These are phyloP conservation scores for Psephotus haematonotus DNA, from an alignment of 2,113 vertebrate species.

Conservation along the genomic window DNA sequence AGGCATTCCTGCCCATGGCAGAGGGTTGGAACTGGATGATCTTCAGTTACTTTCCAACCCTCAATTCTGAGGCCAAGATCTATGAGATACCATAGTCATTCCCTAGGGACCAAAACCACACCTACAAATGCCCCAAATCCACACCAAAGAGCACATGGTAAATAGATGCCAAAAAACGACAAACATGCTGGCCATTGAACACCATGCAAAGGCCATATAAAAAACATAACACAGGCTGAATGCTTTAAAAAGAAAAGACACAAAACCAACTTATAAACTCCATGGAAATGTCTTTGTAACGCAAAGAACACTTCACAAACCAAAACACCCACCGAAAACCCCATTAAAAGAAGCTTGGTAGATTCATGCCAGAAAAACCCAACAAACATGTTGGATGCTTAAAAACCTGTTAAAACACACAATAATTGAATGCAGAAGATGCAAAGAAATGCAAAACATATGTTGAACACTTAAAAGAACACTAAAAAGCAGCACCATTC, in stretches of 20 bases:
- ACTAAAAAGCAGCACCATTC: not conserved
- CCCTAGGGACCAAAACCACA: not conserved
- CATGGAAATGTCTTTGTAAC: not conserved
- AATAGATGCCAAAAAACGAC: not conserved
- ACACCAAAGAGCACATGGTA: not conserved
- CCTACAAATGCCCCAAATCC: not conserved
- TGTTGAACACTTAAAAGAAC: not conserved
- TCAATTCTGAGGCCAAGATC: not conserved
- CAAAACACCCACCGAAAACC: not conserved
- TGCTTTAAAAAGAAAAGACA: not conserved
- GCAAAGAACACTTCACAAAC: not conserved
- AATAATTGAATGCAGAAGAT: not conserved
- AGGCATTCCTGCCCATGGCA: not conserved
- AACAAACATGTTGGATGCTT: not conserved
- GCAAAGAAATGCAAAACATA: not conserved
- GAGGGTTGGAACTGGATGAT: not conserved
- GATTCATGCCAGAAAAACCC: not conserved
- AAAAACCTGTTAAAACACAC: not conserved
- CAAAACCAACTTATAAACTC: not conserved
- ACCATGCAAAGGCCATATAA: not conserved
- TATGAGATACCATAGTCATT: not conserved
- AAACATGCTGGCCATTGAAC: not conserved
- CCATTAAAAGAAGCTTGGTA: not conserved
- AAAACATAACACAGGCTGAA: not conserved
- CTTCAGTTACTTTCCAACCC: not conserved